phyloP scores from a whole-genome alignment of 2,797 vertebrate genomes.

The Botia kubotai region DNA sequence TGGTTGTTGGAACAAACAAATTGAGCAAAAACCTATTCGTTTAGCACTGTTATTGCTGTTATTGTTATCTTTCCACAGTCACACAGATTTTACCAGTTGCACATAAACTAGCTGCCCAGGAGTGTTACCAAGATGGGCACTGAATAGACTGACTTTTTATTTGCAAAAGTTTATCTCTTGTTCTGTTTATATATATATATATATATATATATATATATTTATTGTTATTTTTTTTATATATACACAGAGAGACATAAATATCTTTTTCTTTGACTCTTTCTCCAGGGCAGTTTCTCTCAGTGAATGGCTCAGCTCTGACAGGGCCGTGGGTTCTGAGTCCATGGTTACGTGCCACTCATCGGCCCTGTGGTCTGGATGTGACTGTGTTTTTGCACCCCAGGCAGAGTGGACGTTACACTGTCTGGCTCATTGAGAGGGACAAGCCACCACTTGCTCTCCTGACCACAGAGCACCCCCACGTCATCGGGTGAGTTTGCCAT shows the following conservation, averaged over 20 bases:
- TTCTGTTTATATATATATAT: not conserved
- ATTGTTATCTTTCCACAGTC: not conserved
- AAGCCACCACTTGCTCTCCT: constrained; percentile 74
- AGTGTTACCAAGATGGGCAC: not conserved
- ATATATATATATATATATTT: not conserved
- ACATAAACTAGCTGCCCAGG: not conserved
- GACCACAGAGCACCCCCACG: constrained; percentile 75
- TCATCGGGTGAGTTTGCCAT: constrained; percentile 77
- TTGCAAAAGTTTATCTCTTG: not conserved
- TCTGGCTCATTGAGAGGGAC: constrained; percentile 79
- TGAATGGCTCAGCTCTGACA: constrained; percentile 75
- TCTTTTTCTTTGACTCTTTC: constrained; percentile 24
- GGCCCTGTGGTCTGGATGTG: constrained; percentile 77
- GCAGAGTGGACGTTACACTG: constrained; percentile 78
- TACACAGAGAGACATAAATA: not conserved
- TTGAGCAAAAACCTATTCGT: too few relatives aligned
- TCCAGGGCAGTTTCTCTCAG: constrained; percentile 77
- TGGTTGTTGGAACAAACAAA: too few relatives aligned
- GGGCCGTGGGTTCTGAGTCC: constrained; percentile 83
- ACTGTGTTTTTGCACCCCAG: constrained; percentile 79
- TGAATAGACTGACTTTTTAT: not conserved
- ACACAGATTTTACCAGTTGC: not conserved
- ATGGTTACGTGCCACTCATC: constrained; percentile 73
- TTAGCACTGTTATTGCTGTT: not conserved
- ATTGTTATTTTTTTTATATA: too few relatives aligned